A percentile compares a stretch with the other conserved stretches of the same genome.
phyloP scores from a whole-genome alignment of 2,888 invertebrate genomes.

The Dryadula phaetusa region DNA sequence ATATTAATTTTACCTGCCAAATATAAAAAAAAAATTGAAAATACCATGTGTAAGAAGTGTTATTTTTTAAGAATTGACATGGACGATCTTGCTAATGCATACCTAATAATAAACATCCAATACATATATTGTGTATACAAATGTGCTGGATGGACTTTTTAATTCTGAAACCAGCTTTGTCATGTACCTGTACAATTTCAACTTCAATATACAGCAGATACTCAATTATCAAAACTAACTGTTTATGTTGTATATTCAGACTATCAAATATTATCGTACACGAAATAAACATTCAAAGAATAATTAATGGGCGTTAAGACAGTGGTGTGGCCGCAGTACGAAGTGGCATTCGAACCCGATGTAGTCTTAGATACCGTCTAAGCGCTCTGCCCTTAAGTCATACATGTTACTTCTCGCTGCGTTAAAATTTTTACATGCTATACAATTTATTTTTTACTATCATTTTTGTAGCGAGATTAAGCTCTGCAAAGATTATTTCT shows the following conservation, averaged over 20 bases:
- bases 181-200: not conserved
- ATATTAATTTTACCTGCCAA: not conserved
- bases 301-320: no score
- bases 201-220: not conserved
- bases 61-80: slow-evolving; percentile 12
- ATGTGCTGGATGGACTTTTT: not conserved
- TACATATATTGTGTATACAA: slow-evolving; percentile 11
- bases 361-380: no score
- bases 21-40: not conserved
- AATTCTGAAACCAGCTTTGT: slow-evolving; percentile 10
- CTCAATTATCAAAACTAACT: not conserved
- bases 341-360: no score
- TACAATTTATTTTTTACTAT: no score
- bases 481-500: no score
- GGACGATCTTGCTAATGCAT: slow-evolving; percentile 6
- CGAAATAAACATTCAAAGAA: no score
- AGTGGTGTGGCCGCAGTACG: no score
- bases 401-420: no score
- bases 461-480: no score
- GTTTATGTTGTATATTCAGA: not conserved
- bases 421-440: no score
- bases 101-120: slow-evolving; percentile 6
- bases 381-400: no score
- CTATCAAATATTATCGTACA: not conserved
- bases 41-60: not conserved